Evolutionary conservation across 2,797 vertebrate species (phyloP).

Genomic region (Enteromius thamalakanensis): DNA sequence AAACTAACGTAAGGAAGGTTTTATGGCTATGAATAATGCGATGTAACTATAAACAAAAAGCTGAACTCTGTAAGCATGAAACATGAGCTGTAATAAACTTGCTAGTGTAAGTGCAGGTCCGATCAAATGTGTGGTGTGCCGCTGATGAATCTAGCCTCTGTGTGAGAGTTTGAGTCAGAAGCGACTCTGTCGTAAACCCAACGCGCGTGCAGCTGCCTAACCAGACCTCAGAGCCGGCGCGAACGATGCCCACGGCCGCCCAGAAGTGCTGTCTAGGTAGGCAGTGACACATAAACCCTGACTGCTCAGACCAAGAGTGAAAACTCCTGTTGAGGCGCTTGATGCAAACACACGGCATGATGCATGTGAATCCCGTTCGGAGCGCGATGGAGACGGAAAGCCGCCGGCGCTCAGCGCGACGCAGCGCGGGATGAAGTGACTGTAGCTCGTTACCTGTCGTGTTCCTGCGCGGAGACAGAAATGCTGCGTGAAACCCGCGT

Average conservation of each 20-base stretch:
- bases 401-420: neutral
- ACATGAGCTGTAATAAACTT: neutral
- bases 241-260: neutral
- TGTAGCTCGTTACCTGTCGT: slow-evolving; percentile 71
- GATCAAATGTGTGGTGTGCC: neutral
- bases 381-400: neutral
- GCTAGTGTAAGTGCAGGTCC: neutral
- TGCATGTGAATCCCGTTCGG: neutral
- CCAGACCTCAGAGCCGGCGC: neutral
- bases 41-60: neutral
- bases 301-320: neutral
- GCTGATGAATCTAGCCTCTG: neutral
- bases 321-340: neutral
- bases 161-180: neutral
- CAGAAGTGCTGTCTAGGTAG: neutral
- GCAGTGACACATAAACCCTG: neutral
- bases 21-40: neutral
- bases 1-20: neutral
- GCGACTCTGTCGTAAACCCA: neutral
- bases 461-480: slow-evolving; percentile 62
- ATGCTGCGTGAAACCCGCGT: slow-evolving; percentile 47
- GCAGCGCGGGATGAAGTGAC: neutral
- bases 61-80: neutral
- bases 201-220: neutral
- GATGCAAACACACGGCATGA: neutral